Percentiles rank a stretch among this genome's conserved stretches.
Evolutionary conservation across 2,888 invertebrate species (phyloP).

Genomic region (Eilema griseolum): DNA sequence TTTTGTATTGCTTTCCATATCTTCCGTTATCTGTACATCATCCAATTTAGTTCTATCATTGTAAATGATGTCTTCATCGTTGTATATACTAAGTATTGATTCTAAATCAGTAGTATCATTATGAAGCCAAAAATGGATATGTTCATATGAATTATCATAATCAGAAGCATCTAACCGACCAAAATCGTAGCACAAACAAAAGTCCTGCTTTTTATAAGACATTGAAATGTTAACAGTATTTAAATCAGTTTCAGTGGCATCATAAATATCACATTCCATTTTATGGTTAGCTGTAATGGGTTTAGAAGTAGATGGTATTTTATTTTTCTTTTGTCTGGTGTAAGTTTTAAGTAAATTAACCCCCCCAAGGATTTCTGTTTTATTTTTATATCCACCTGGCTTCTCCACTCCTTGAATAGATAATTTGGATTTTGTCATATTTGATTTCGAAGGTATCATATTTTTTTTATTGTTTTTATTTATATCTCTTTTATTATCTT

Average conservation of each 20-base stretch:
- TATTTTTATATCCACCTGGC: slow-evolving; percentile 65
- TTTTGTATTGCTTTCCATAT: slow-evolving; percentile 34
- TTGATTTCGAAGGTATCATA: slow-evolving; percentile 33
- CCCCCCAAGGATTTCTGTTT: slow-evolving; percentile 17
- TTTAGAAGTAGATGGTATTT: slow-evolving; percentile 23
- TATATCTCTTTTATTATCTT: slow-evolving; percentile 20
- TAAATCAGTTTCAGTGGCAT: slow-evolving; percentile 25
- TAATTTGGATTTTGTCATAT: slow-evolving; percentile 62
- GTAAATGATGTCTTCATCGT: slow-evolving; percentile 48
- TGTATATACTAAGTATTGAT: slow-evolving; percentile 67
- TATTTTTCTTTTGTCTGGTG: slow-evolving; percentile 47
- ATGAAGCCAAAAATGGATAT: slow-evolving; percentile 72
- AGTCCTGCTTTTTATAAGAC: slow-evolving; percentile 44
- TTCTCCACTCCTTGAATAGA: slow-evolving; percentile 75
- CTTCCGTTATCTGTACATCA: slow-evolving; percentile 21
- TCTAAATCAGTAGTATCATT: slow-evolving; percentile 54
- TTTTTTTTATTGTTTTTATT: slow-evolving; percentile 26
- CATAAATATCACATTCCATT: slow-evolving; percentile 11
- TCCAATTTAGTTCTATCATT: slow-evolving; percentile 32
- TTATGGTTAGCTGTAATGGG: slow-evolving; percentile 24
- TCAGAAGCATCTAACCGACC: slow-evolving; percentile 66
- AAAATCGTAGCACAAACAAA: slow-evolving; percentile 76
- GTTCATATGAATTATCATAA: slow-evolving; percentile 61
- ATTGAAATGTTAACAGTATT: slow-evolving; percentile 28
- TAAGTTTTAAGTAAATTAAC: slow-evolving; percentile 62